Base-by-base conservation (phyloP, 2,888 invertebrate genomes). In the Halocaridina rubra region DNA sequence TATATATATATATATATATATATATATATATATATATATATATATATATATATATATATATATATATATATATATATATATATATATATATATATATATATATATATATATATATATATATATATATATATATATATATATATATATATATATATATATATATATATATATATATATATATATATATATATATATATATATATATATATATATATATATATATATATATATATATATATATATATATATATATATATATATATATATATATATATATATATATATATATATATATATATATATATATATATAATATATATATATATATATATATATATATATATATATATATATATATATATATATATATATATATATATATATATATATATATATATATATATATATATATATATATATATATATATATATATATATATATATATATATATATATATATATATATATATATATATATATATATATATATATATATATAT, bases 341-440 rank as follows among this genome's bases (percentile, higher is more conserved):
- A 27, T 76, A 57, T 3, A 57, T 3, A 61, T 4, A 19, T 61
- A 67, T 30, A 64, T 29, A 64, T 59, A 30, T 67, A 78, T 78
- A 78, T 78, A 78, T 78, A 78, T 78, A 78, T 78, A 78, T 78
- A 78, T 78, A 71, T 80, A 80, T 80, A 80, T 80, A 71, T 80
- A 80, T 80, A 71, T 71, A 80, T 80, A 69, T 80, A 80, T 80
- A 69, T 80, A 71, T 80, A 71, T 78, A 78, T 71, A 80, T 80
- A 80, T 69, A 46, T 80, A 71, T 69, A 69, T 61, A 64, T 78
- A 61, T 78, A 78, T 64, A 61, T 64, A 30, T 64, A 69, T 69
- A 69, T 27, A 69, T 3, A 69, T 69, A 69, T 69, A 69, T 69
- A 69, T 67, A 67, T 22, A 67, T 67, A 67, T 67, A 67, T 22